Base-by-base conservation (phyloP, 2,797 vertebrate genomes). In the Salarias fasciatus region DNA sequence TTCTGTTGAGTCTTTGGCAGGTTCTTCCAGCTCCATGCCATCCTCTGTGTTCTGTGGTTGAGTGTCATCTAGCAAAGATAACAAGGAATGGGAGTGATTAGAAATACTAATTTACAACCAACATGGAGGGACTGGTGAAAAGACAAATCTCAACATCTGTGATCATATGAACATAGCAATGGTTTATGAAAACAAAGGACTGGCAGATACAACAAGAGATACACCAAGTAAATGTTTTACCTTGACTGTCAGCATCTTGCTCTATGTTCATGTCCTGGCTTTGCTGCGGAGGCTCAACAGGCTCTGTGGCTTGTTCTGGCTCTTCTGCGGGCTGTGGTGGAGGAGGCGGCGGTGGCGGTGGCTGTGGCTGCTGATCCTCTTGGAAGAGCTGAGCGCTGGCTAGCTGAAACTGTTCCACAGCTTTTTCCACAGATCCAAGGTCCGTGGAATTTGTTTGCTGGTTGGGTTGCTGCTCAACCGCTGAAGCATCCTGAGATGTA, bases 1-100 rank as follows among this genome's bases (percentile, higher is more conserved):
- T 62, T 92, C 85, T 14, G 87, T 79, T 1, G 64, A 71, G 59
- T 97, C 96, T 82, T 94, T 95, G 0, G 89, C 62, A 29, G 76
- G 82, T 15, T 93, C 93, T 55, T 94, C 92, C 13, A 95, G 88
- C 36, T 94, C 92, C 88, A 95, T 90, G 54, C 85, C 91, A 8
- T 92, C 89, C 35, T 91, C 92, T 0, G 65, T 35, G 15, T 10
- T 87, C 83, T 65, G 93, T 78, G 54, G 4, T 54, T 92, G 94
- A 0, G 89, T 28, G 12, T 11, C 66, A 79, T 70, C 71, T 71
- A 50, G 9, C 52, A 4, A 29, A 47, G 29, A 24, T 4, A 29
- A 68, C 12, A 37, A n/a, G 0, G 6, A 50, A 42, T 15, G 1
- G 24, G 2, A 24, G 18, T 24, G 2, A 24, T 2, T 24, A 2